Percentiles rank a stretch among this genome's conserved stretches.
Conservation (phyloP, 2,888 invertebrate genomes). For the Epirrhoe alternata region DNA sequence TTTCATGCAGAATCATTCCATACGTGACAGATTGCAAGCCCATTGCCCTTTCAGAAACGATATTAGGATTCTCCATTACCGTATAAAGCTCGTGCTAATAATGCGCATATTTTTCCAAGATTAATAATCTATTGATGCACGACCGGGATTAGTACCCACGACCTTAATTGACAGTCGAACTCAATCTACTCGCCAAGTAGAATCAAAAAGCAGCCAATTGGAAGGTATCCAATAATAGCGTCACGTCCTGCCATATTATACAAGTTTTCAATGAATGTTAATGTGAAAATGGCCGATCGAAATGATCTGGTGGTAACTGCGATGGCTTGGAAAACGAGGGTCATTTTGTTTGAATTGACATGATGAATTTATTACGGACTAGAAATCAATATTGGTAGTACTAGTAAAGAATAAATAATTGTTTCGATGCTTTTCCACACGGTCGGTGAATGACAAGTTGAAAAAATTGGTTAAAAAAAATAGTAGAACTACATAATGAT, state of each 20-base stretch:
- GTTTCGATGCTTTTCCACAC: neutral
- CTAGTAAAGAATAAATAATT: neutral
- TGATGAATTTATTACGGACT: neutral
- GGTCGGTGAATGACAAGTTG: neutral
- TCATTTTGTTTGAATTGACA: conserved; percentile 16
- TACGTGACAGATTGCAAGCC: too few species aligned
- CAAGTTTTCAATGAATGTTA: conserved; percentile 73
- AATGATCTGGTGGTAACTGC: conserved; percentile 31
- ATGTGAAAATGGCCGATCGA: conserved; percentile 48
- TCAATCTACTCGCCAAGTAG: neutral
- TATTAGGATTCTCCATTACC: too few species aligned
- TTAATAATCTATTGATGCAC: too few species aligned
- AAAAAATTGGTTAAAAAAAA: too few species aligned
- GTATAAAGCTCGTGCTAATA: too few species aligned
- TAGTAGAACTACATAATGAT: too few species aligned
- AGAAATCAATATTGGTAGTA: conserved; percentile 10
- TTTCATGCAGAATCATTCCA: too few species aligned
- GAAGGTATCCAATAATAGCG: conserved; percentile 49
- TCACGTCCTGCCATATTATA: conserved; percentile 66
- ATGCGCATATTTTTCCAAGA: too few species aligned
- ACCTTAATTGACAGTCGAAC: too few species aligned
- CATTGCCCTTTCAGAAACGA: too few species aligned
- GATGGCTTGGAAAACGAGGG: conserved; percentile 23
- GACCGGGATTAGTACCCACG: too few species aligned
- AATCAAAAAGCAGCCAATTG: conserved; percentile 47